A percentile compares a stretch with the other conserved stretches of the same genome.
Conservation (phyloP, 2,888 invertebrate species). For the Diadegma fenestrale region DNA sequence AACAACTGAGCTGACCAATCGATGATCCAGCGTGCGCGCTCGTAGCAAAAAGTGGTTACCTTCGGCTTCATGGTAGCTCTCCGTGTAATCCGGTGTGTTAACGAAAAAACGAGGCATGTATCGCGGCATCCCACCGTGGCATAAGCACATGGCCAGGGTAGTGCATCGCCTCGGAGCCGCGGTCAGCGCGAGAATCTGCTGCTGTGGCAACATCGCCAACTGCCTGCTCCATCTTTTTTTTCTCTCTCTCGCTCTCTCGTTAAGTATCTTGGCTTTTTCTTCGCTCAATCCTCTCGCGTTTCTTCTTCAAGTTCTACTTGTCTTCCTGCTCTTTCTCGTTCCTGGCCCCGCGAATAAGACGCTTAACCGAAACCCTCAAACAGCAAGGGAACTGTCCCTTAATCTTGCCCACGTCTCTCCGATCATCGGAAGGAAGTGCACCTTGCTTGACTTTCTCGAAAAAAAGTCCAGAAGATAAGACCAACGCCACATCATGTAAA, state of each 20-base stretch:
- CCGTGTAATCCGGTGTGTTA: conserved; percentile 80
- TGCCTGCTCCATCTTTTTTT: conserved; percentile 5
- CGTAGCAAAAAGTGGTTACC: conserved; percentile 78
- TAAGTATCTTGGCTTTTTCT: conserved; percentile 47
- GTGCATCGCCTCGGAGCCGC: conserved; percentile 17
- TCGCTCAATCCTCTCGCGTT: conserved; percentile 50
- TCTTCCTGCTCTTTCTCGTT: conserved; percentile 1
- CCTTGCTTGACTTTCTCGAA: conserved; percentile 18
- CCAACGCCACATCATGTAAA: background rate
- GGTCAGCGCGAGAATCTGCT: conserved; percentile 32
- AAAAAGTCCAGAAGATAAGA: background rate
- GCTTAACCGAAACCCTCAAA: conserved; percentile 9
- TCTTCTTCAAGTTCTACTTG: conserved; percentile 43
- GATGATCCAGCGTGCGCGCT: conserved; percentile 68
- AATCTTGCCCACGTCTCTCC: conserved; percentile 15
- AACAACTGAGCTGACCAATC: conserved; percentile 55
- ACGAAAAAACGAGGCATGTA: conserved; percentile 69
- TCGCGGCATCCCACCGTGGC: conserved; percentile 37
- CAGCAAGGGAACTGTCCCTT: conserved; percentile 8
- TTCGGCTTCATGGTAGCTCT: conserved; percentile 78
- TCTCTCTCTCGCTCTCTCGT: conserved; percentile 49
- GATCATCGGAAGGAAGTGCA: background rate
- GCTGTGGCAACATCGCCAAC: conserved; percentile 63
- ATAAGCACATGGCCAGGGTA: conserved; percentile 26
- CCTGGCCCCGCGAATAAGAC: conserved; percentile 25